Evolutionary conservation across 1,140 invertebrate genomes (phyloP).

Genomic region (Oreohelix idahoensis): DNA sequence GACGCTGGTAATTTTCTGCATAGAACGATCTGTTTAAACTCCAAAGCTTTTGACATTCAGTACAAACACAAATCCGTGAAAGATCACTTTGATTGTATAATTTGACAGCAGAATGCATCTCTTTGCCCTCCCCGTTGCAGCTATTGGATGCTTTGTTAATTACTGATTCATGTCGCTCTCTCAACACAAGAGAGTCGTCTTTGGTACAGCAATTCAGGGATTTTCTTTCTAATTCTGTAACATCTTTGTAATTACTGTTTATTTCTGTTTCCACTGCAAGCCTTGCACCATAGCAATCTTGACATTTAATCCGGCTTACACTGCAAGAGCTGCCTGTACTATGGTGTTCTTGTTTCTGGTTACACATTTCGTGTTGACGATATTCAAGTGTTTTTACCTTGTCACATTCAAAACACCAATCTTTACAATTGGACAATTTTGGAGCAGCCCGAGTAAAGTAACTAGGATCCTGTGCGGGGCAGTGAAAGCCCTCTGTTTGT

Average conservation of each 20-base stretch:
- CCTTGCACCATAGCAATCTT: too few species aligned
- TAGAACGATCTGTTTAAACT: neutral
- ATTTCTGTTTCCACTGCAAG: too few species aligned
- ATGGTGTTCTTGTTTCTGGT: too few species aligned
- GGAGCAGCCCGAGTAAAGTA: neutral
- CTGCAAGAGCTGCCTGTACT: too few species aligned
- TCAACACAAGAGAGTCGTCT: neutral
- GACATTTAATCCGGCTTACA: too few species aligned
- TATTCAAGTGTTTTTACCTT: neutral
- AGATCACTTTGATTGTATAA: neutral
- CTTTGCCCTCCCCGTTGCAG: neutral
- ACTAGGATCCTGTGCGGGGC: neutral
- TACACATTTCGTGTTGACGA: too few species aligned
- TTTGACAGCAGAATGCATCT: neutral
- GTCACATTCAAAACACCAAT: neutral
- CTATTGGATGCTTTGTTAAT: neutral
- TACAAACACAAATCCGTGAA: neutral
- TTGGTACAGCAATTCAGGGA: too few species aligned
- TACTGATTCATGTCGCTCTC: neutral
- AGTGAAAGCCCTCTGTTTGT: neutral
- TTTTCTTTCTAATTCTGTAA: too few species aligned
- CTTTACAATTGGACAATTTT: neutral
- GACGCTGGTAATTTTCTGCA: neutral
- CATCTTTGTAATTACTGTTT: too few species aligned
- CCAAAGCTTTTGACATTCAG: neutral